Conservation (phyloP, 2,113 vertebrate species). For the Tretioscincus oriximinensis region DNA sequence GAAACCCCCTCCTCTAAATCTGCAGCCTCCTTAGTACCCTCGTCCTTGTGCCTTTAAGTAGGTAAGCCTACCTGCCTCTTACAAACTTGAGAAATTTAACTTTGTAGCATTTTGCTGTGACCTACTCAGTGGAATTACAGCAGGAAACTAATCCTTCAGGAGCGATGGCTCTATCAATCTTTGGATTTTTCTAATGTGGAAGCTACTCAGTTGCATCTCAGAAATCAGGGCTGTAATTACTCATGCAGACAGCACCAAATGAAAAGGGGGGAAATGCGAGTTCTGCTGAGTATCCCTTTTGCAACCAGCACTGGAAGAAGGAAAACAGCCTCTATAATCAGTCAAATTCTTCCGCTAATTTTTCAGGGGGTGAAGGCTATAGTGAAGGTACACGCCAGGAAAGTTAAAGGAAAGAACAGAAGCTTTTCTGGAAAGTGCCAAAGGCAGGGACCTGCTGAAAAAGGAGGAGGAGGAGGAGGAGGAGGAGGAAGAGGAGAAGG, state of each 20-base stretch:
- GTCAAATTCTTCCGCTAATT: conserved; percentile 91
- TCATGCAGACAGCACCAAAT: conserved; percentile 94
- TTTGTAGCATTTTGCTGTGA: conserved; percentile 80
- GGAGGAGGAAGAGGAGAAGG: too few species aligned
- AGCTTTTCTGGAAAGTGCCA: conserved; percentile 66
- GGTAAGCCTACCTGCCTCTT: conserved; percentile 71
- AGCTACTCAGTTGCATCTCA: conserved; percentile 91
- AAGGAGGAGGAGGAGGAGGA: conserved; percentile 15
- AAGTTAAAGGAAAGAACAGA: conserved; percentile 80
- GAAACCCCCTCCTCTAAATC: conserved; percentile 31
- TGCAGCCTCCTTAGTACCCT: conserved; percentile 35
- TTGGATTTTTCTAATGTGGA: conserved; percentile 86
- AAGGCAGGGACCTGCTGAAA: conserved; percentile 62
- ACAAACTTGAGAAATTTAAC: conserved; percentile 78
- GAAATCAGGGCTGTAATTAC: conserved; percentile 96
- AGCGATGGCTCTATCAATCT: conserved; percentile 89
- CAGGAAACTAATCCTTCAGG: conserved; percentile 82
- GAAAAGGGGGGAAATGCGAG: conserved; percentile 84
- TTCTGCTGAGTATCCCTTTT: conserved; percentile 98
- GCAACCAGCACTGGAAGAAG: conserved; percentile 84
- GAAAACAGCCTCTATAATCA: conserved; percentile 88
- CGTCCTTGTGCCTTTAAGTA: conserved; percentile 49
- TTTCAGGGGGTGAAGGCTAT: conserved; percentile 89
- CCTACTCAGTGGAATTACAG: conserved; percentile 86
- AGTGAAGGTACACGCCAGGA: conserved; percentile 77